Evolutionary conservation across 2,113 vertebrate species (phyloP), one percentile per base, ranked within the genome.

Genomic region (Eudyptes chrysolophus): DNA sequence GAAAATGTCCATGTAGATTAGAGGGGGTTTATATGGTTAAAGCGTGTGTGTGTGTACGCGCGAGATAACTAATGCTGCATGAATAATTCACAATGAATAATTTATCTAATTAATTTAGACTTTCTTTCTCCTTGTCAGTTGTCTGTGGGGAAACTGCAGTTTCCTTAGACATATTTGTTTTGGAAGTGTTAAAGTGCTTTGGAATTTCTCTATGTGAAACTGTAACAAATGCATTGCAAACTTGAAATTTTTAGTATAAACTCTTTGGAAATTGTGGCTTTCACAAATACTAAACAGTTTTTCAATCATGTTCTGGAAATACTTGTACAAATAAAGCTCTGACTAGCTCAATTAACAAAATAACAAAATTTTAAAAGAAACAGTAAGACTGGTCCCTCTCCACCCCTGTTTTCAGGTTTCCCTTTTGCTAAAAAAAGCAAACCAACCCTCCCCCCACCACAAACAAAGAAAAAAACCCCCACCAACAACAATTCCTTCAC

Each of bases 51-150:
- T 32, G 20, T 52, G 34, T 9, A 6, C 6, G 10, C 3, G 6
- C 2, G 6, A 87, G 77, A 55, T 79, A 91, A 65, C 51, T 81
- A 68, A 49, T 55, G 51, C 69, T 87, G 24, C 52, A 20, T 89
- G 49, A 91, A 76, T 89, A 92, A 91, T 87, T 71, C 34, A 21
- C 68, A 55, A 8, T 75, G 51, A 92, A 78, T 89, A 68, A 36
- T 75, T 93, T 89, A 74, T 62, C 55, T 74, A 68, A 81, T 94
- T 92, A 94, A 70, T 94, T 84, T 82, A 77, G 69, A 26, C 42
- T 90, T 77, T 42, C 51, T 78, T 78, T 85, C 48, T 82, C 34
- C 49, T 89, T 86, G 54, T 42, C 36, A 32, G 25, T 83, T 76
- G 34, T 32, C 55, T 93, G 46, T 71, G 66, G 61, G 61, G 42